phyloP scores from a whole-genome alignment of 2,113 vertebrate genomes.

The Vanacampus margaritifer region DNA sequence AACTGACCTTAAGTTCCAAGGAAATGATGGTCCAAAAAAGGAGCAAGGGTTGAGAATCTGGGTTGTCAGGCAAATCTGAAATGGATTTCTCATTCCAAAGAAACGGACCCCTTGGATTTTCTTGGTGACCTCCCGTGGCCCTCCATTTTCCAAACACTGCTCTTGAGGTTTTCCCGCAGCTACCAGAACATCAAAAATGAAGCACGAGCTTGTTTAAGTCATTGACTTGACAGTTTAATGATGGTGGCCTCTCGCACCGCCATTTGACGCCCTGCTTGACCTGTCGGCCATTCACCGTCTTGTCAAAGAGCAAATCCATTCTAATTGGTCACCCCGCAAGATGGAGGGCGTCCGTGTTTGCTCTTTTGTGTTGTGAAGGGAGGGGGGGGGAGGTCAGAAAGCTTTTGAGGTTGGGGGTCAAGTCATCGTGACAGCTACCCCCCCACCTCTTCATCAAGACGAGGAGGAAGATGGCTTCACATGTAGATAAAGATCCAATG shows the following conservation, averaged over 20 bases:
- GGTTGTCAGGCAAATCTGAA: background rate
- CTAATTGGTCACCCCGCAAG: conserved; percentile 52
- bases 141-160: background rate
- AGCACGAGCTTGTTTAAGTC: conserved; percentile 19
- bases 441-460: conserved; percentile 22
- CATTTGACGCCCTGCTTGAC: conserved; percentile 38
- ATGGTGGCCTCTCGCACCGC: background rate
- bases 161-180: background rate
- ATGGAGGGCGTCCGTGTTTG: conserved; percentile 45
- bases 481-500: background rate
- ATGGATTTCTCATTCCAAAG: conserved; percentile 1
- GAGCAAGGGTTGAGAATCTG: background rate
- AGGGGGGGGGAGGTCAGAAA: conserved; percentile 33
- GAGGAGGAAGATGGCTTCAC: conserved; percentile 16
- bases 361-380: conserved; percentile 49
- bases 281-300: conserved; percentile 45
- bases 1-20: too few species aligned
- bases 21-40: background rate
- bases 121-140: background rate
- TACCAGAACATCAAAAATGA: background rate
- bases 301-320: conserved; percentile 59
- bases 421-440: conserved; percentile 16
- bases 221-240: conserved; percentile 26
- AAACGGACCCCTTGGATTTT: background rate
- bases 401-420: conserved; percentile 49